Percentiles rank a stretch among this genome's conserved stretches.
Evolutionary conservation across 2,888 invertebrate genomes (phyloP).

Genomic region (Mythimna lalbum): DNA sequence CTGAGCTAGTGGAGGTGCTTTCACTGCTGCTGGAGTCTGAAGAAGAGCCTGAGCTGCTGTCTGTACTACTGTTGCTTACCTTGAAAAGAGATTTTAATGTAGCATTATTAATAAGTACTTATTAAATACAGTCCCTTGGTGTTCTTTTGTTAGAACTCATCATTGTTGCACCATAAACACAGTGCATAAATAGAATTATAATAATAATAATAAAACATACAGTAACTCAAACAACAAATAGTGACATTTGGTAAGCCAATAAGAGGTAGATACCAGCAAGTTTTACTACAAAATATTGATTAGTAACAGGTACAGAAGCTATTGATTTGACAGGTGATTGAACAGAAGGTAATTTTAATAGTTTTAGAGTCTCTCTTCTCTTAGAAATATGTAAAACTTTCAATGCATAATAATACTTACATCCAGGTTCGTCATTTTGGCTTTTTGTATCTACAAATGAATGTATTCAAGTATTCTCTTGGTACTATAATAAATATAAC

Average conservation of each 20-base stretch:
- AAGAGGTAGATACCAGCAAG: neutral
- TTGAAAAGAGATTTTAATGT: slow-evolving; percentile 65
- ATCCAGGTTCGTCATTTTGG: slow-evolving; percentile 80
- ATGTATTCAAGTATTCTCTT: slow-evolving; percentile 15
- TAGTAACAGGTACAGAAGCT: neutral
- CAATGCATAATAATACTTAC: slow-evolving; percentile 69
- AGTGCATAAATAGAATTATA: neutral
- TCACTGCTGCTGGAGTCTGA: slow-evolving; percentile 93
- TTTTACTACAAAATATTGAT: neutral
- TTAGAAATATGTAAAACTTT: slow-evolving; percentile 43
- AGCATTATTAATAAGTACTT: neutral
- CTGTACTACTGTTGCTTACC: slow-evolving; percentile 89
- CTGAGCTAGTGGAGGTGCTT: slow-evolving; percentile 93
- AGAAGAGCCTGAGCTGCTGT: slow-evolving; percentile 92
- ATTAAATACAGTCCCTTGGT: neutral
- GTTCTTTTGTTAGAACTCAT: neutral
- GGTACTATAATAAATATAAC: neutral
- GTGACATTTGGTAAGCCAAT: neutral
- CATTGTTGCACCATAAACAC: neutral
- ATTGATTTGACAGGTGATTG: neutral
- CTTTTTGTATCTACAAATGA: slow-evolving; percentile 27
- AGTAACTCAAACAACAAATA: neutral
- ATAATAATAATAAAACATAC: neutral
- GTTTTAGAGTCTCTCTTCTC: slow-evolving; percentile 11
- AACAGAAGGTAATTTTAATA: neutral